Evolutionary conservation across 2,113 vertebrate genomes (phyloP).

Genomic region (Ginglymostoma cirratum): DNA sequence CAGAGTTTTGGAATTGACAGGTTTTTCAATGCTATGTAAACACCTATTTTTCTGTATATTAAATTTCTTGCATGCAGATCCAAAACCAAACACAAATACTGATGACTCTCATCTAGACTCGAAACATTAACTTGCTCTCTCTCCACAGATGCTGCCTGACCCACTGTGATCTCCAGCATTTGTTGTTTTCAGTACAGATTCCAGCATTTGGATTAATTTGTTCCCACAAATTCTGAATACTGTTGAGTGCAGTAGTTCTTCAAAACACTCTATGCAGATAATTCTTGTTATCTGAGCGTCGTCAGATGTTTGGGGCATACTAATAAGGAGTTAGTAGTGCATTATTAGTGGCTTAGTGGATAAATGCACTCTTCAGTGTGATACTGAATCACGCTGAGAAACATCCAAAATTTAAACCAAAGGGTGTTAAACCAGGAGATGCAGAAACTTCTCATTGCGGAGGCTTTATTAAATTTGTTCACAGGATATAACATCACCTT

Average conservation of each 20-base stretch:
- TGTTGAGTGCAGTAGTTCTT: neutral
- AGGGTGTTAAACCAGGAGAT: neutral
- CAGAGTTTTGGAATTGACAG: constrained; percentile 9
- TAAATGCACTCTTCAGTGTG: neutral
- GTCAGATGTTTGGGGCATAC: neutral
- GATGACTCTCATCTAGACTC: too few species aligned
- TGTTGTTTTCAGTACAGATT: too few species aligned
- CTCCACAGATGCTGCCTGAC: too few species aligned
- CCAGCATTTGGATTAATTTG: too few species aligned
- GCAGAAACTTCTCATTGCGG: neutral
- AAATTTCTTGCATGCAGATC: neutral
- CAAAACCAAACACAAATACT: neutral
- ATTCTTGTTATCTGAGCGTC: neutral
- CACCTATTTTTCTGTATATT: neutral
- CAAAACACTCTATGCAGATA: neutral
- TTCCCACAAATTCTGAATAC: neutral
- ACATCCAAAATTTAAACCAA: neutral
- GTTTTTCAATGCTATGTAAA: constrained; percentile 32
- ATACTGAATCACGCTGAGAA: neutral
- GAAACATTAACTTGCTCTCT: too few species aligned
- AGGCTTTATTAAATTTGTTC: neutral
- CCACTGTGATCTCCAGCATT: too few species aligned
- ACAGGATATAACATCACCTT: too few species aligned
- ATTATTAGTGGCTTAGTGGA: neutral
- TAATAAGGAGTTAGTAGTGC: neutral